phyloP scores from a whole-genome alignment of 2,797 vertebrate species.

The Phalanger gymnotis region DNA sequence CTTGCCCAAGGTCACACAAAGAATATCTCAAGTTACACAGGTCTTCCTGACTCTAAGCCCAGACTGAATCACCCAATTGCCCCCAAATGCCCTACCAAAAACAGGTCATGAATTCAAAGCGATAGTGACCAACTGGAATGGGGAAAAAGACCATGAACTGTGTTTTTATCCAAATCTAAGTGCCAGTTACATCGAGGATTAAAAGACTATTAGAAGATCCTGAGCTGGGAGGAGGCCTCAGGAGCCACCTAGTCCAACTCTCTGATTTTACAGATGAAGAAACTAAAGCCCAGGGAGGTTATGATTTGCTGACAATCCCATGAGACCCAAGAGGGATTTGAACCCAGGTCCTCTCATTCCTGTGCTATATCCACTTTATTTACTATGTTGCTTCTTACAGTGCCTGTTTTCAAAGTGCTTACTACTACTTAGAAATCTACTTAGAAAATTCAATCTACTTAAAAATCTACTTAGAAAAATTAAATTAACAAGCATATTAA shows the following conservation, averaged over 20 bases:
- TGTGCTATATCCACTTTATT: too few relatives aligned
- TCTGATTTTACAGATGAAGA: background rate
- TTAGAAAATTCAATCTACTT: too few relatives aligned
- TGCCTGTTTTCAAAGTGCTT: too few relatives aligned
- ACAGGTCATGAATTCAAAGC: background rate
- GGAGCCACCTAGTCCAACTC: too few relatives aligned
- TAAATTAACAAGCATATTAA: too few relatives aligned
- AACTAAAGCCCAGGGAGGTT: too few relatives aligned
- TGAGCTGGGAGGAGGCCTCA: background rate
- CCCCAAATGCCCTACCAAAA: background rate
- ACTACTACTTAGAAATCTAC: too few relatives aligned
- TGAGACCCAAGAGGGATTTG: background rate
- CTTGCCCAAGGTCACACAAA: background rate
- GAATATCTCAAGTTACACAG: background rate
- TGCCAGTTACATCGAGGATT: background rate
- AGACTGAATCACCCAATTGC: too few relatives aligned
- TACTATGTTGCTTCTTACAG: too few relatives aligned
- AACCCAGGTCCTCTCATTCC: too few relatives aligned
- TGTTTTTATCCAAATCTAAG: background rate
- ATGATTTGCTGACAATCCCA: background rate
- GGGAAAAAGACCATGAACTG: background rate
- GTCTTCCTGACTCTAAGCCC: background rate
- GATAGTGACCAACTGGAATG: background rate
- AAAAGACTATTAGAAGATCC: background rate
- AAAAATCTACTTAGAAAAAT: too few relatives aligned